phyloP scores from a whole-genome alignment of 1,140 invertebrate genomes.

The Bombyx mori region DNA sequence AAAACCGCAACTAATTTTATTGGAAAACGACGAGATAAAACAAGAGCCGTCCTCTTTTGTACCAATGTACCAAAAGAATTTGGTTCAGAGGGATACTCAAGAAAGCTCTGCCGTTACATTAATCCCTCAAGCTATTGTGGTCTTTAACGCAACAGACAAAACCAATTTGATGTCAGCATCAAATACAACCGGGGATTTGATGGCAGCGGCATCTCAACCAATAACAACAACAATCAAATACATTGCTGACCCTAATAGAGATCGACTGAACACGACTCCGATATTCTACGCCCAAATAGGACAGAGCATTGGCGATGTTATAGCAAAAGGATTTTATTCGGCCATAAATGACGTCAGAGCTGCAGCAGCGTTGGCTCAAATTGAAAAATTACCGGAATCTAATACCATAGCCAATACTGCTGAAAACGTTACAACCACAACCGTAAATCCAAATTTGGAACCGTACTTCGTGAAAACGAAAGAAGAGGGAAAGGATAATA shows the following conservation, averaged over 20 bases:
- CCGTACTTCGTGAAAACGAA: slow-evolving; percentile 36
- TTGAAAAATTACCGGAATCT: slow-evolving; percentile 24
- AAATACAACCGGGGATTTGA: slow-evolving; percentile 31
- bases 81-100: slow-evolving; percentile 50
- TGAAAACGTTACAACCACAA: slow-evolving; percentile 26
- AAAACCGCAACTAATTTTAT: slow-evolving; percentile 29
- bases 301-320: slow-evolving; percentile 38
- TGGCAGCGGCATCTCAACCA: slow-evolving; percentile 29
- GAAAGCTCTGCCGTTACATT: slow-evolving; percentile 37
- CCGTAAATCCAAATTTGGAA: slow-evolving; percentile 27
- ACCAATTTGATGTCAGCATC: slow-evolving; percentile 18
- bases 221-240: slow-evolving; percentile 35
- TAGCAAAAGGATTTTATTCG: slow-evolving; percentile 51
- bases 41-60: slow-evolving; percentile 38
- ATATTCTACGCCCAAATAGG: slow-evolving; percentile 53
- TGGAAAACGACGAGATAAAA: slow-evolving; percentile 59
- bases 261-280: slow-evolving; percentile 39
- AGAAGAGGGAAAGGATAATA: slow-evolving; percentile 24
- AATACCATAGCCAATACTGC: not conserved
- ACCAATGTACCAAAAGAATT: slow-evolving; percentile 29
- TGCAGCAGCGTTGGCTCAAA: slow-evolving; percentile 34
- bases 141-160: slow-evolving; percentile 40
- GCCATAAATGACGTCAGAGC: slow-evolving; percentile 52
- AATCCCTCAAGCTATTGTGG: slow-evolving; percentile 37
- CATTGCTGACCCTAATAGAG: slow-evolving; percentile 25